Evolutionary conservation across 2,113 vertebrate species (phyloP).

Genomic region (Chauna torquata): DNA sequence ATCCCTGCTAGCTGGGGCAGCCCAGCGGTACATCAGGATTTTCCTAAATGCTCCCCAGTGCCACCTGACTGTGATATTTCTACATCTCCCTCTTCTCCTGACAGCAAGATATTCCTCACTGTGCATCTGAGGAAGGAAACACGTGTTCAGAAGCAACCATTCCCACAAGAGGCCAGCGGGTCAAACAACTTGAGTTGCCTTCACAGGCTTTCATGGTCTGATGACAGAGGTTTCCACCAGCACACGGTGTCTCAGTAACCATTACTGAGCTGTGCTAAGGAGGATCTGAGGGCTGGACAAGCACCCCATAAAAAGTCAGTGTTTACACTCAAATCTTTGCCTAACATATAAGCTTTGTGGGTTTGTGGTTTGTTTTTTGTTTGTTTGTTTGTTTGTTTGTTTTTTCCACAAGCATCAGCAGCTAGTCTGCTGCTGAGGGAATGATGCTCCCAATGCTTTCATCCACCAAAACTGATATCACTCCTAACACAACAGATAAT

Average conservation of each 20-base stretch:
- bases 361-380: too few relatives aligned
- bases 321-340: not conserved
- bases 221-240: not conserved
- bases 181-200: not conserved
- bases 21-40: not conserved
- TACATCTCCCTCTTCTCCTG: not conserved
- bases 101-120: rapidly evolving
- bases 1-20: not conserved
- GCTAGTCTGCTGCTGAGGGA: not conserved
- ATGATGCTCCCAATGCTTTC: rapidly evolving
- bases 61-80: not conserved
- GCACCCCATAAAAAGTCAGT: not conserved
- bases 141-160: not conserved
- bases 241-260: not conserved
- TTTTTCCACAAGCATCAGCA: not conserved
- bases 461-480: not conserved
- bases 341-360: too few relatives aligned
- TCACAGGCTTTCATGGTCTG: not conserved
- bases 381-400: too few relatives aligned
- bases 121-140: not conserved
- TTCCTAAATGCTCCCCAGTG: not conserved
- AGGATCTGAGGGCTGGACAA: not conserved
- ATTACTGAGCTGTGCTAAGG: not conserved
- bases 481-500: not conserved
- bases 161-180: not conserved